Evolutionary conservation across 2,888 invertebrate genomes (phyloP).

Genomic region (Lithosia quadra): DNA sequence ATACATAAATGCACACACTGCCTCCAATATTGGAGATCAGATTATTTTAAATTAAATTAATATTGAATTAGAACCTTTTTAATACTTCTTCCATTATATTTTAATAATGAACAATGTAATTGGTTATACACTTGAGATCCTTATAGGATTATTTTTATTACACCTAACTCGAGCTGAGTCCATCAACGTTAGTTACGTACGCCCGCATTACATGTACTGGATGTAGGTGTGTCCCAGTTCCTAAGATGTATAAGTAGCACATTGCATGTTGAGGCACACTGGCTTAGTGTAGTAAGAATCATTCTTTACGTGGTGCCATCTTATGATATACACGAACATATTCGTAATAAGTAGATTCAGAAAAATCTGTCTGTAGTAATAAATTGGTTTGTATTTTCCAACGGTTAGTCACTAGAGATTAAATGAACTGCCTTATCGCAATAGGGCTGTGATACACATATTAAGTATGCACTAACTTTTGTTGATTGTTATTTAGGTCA

Average conservation of each 20-base stretch:
- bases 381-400: slow-evolving; percentile 15
- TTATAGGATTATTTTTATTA: slow-evolving; percentile 15
- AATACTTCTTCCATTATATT: slow-evolving; percentile 15
- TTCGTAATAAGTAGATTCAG: slow-evolving; percentile 5
- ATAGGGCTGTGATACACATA: slow-evolving; percentile 49
- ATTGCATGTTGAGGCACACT: not conserved
- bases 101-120: slow-evolving; percentile 19
- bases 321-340: slow-evolving; percentile 10
- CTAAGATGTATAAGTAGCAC: not conserved
- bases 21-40: slow-evolving; percentile 8
- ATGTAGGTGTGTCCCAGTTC: slow-evolving; percentile 1
- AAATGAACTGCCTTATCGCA: slow-evolving; percentile 40
- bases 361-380: slow-evolving; percentile 5
- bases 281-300: slow-evolving; percentile 9
- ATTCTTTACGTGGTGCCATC: slow-evolving; percentile 17
- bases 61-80: slow-evolving; percentile 14
- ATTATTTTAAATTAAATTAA: slow-evolving; percentile 17
- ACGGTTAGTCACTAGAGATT: slow-evolving; percentile 13
- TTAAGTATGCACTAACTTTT: slow-evolving; percentile 48
- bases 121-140: not conserved
- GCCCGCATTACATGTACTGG: not conserved
- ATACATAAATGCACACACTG: slow-evolving; percentile 5
- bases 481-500: slow-evolving; percentile 39
- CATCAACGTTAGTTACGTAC: not conserved
- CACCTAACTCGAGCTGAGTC: not conserved